Conservation (phyloP, 2,113 vertebrate genomes). For the Jacana jacana region DNA sequence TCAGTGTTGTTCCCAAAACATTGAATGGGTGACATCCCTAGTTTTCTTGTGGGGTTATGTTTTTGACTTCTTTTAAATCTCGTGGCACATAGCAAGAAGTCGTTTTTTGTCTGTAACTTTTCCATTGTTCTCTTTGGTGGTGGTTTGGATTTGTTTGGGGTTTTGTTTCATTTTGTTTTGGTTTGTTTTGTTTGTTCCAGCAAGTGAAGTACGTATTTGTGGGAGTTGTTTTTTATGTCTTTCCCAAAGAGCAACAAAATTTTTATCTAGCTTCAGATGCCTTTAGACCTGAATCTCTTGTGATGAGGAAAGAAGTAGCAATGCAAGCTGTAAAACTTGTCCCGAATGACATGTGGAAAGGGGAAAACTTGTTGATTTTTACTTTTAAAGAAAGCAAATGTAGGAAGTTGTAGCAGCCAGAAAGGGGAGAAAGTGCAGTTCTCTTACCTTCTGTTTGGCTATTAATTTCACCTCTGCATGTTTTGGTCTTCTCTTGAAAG, state of each 20-base stretch:
- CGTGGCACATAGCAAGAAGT: not conserved
- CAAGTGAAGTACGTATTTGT: not conserved
- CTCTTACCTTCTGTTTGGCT: not conserved
- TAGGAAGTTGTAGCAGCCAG: not conserved
- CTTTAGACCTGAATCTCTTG: not conserved
- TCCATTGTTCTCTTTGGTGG: not conserved
- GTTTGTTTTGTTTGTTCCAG: not conserved
- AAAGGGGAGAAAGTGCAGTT: not conserved
- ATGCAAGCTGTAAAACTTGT: not conserved
- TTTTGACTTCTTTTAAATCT: not conserved
- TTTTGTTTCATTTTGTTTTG: too few species aligned
- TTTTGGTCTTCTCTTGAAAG: not conserved
- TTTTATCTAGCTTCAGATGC: not conserved
- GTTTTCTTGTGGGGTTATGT: not conserved
- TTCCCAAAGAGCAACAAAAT: not conserved
- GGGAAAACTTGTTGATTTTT: not conserved
- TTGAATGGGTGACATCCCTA: fast-evolving
- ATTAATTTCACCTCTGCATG: not conserved
- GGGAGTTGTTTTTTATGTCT: not conserved
- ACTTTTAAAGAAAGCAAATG: not conserved
- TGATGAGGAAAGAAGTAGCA: not conserved
- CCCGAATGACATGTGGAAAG: not conserved
- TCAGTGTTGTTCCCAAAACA: not conserved
- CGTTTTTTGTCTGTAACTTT: not conserved
- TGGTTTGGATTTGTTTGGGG: not conserved